These are phyloP conservation scores for Strigamia maritima DNA, from an alignment of 2,888 invertebrate genomes.

Conservation along the genomic window DNA sequence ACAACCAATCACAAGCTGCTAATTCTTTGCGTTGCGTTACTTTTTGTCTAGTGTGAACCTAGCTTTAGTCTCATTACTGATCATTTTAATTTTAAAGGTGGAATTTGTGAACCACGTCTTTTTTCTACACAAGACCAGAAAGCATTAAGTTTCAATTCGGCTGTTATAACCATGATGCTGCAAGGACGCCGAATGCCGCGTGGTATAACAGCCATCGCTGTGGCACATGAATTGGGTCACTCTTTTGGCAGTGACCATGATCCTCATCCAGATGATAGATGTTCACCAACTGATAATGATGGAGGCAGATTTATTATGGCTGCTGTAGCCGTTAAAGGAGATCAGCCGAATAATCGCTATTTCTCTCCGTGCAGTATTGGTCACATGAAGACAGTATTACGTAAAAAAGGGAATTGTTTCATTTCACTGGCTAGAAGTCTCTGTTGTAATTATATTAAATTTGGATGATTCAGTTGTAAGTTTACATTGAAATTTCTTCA, in stretches of 20 bases:
- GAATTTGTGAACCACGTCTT: conserved; percentile 32
- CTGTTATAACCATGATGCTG: conserved; percentile 29
- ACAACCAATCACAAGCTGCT: too few relatives aligned
- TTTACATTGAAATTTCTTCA: too few relatives aligned
- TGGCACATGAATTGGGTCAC: conserved; percentile 43
- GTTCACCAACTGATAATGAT: conserved; percentile 39
- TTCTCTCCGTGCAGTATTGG: conserved; percentile 42
- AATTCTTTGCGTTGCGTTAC: too few relatives aligned
- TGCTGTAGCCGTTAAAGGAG: conserved; percentile 13
- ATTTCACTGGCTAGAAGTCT: not conserved
- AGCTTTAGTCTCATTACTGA: too few relatives aligned
- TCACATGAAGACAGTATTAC: not conserved
- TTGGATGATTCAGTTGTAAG: too few relatives aligned
- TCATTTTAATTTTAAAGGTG: too few relatives aligned
- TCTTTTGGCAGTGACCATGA: conserved; percentile 43
- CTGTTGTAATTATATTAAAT: not conserved
- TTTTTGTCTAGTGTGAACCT: too few relatives aligned
- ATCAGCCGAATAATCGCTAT: conserved; percentile 32
- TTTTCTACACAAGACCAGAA: not conserved
- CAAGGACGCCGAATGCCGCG: conserved; percentile 35
- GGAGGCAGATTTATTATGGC: conserved; percentile 42
- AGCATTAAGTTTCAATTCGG: conserved; percentile 34
- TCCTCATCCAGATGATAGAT: conserved; percentile 35
- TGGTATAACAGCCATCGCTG: conserved; percentile 38
- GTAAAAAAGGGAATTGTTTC: conserved; percentile 17